Conservation (phyloP, 2,797 vertebrate genomes). For the Protonibea diacanthus region DNA sequence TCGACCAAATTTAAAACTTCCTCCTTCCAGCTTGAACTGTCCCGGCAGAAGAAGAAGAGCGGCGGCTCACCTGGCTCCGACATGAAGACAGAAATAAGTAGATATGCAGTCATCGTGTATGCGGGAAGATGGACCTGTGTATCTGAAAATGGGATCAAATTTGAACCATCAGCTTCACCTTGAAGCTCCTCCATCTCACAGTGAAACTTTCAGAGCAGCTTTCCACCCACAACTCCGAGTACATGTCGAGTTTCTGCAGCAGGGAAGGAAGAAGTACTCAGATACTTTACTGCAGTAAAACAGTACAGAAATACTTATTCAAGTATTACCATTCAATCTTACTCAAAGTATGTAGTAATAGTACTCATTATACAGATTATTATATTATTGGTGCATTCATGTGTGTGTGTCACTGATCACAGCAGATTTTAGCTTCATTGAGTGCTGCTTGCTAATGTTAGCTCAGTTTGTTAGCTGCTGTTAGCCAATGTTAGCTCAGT, state of each 20-base stretch:
- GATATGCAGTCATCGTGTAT: conserved; percentile 6
- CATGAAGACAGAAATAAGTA: conserved; percentile 18
- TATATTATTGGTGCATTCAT: no score
- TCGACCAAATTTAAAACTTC: conserved; percentile 57
- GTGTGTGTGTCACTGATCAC: no score
- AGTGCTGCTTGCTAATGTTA: no score
- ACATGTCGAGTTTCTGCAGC: neutral
- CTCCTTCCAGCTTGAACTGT: conserved; percentile 23
- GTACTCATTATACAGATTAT: no score
- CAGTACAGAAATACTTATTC: neutral
- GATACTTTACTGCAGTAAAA: no score
- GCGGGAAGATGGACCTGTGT: conserved; percentile 13
- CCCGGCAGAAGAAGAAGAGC: conserved; percentile 17
- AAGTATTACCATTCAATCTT: no score
- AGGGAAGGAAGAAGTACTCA: neutral
- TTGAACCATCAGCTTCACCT: conserved; percentile 43
- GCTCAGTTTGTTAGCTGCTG: no score
- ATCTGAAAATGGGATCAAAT: conserved; percentile 59
- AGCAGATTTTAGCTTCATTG: no score
- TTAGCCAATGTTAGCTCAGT: no score
- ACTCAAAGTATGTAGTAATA: no score
- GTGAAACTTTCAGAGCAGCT: conserved; percentile 1
- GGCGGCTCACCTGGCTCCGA: conserved; percentile 36
- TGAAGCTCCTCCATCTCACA: conserved; percentile 17
- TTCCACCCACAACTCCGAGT: neutral